A percentile compares a stretch with the other conserved stretches of the same genome.
These are phyloP conservation scores for Chionomys nivalis DNA, from an alignment of 2,113 vertebrate genomes.

Conservation along the genomic window DNA sequence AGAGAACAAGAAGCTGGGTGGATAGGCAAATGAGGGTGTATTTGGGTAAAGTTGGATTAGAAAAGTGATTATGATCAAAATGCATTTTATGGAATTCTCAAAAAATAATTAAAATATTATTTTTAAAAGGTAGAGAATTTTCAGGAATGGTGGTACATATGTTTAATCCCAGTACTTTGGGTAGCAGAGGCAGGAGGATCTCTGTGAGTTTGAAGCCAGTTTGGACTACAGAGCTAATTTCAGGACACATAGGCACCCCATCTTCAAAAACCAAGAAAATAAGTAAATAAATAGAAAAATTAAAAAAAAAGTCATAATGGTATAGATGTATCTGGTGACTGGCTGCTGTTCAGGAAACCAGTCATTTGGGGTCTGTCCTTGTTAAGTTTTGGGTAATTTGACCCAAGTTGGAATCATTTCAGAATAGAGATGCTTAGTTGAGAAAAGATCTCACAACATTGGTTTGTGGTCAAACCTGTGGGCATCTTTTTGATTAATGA, in stretches of 20 bases:
- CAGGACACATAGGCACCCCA: not conserved
- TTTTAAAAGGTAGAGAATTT: not conserved
- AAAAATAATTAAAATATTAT: not conserved
- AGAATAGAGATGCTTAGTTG: not conserved
- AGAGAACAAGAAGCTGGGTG: not conserved
- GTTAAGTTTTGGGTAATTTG: not conserved
- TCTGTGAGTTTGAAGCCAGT: not conserved
- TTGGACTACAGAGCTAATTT: not conserved
- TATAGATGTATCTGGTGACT: not conserved
- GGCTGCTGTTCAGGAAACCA: not conserved
- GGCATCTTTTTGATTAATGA: not conserved
- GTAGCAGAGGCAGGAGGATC: not conserved
- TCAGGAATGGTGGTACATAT: not conserved
- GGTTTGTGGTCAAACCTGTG: not conserved
- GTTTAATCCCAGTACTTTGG: no score
- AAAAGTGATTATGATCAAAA: not conserved
- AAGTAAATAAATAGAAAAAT: no score
- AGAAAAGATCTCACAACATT: not conserved
- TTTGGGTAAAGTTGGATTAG: not conserved
- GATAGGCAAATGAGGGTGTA: not conserved
- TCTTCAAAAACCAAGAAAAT: no score
- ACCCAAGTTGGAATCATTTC: not conserved
- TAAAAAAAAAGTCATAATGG: not conserved
- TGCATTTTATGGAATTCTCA: not conserved
- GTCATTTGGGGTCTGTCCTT: not conserved